These are phyloP conservation scores for Phacellophora camtschatica DNA, from an alignment of 30 jellyfish, hydroid and myxozoan genomes.

Conservation along the genomic window DNA sequence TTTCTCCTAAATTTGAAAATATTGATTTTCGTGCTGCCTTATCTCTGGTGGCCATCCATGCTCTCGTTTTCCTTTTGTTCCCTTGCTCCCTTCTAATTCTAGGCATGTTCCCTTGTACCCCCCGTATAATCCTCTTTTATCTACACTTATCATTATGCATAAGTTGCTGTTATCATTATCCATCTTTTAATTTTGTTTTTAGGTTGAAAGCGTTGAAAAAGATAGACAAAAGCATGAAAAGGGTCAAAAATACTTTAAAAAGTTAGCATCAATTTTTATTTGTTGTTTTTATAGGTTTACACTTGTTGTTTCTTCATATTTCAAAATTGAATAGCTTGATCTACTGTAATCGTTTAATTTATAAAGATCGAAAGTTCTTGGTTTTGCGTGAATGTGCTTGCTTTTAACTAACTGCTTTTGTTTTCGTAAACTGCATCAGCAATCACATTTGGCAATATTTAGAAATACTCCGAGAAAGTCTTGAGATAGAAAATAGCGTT, in stretches of 20 bases:
- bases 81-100: neutral
- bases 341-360: neutral
- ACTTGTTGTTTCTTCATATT: neutral
- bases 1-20: too few relatives aligned
- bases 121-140: neutral
- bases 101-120: too few relatives aligned
- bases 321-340: neutral
- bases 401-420: too few relatives aligned
- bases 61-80: neutral
- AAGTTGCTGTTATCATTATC: neutral
- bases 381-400: too few relatives aligned
- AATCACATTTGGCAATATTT: too few relatives aligned
- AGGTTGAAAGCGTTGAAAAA: neutral
- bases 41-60: neutral
- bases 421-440: too few relatives aligned
- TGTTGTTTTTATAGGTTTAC: neutral
- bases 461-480: too few relatives aligned
- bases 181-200: neutral
- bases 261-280: neutral
- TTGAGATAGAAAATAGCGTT: too few relatives aligned
- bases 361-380: too few relatives aligned
- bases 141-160: neutral
- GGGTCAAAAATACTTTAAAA: constrained; percentile 15
- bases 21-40: too few relatives aligned
- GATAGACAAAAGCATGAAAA: constrained; percentile 9